Evolutionary conservation across 2,888 invertebrate genomes (phyloP), one percentile per base, ranked within the genome.

Genomic region (Oithona nana): DNA sequence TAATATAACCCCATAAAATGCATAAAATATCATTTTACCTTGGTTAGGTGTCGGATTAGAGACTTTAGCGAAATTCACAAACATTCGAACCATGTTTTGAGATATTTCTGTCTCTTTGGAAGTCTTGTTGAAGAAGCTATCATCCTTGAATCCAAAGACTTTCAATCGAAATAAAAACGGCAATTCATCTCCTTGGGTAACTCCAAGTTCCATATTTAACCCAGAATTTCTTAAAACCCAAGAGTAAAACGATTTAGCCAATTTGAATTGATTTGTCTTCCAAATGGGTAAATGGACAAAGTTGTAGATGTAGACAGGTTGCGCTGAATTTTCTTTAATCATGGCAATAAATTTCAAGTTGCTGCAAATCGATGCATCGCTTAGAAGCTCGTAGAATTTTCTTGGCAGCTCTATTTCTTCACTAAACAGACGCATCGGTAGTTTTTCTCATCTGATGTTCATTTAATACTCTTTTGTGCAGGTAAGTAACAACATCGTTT

Each of bases 21-120:
- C n/a, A n/a, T 39, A 16, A 39, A 6, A 51, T 51, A 13, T 20
- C n/a, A 51, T 54, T 26, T 11, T 54, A 54, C 54, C 26, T 24
- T 54, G 20, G 54, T 54, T 54, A 3, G 54, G 54, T 24, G 54
- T 54, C 11, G 54, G 54, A 54, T 54, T 54, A 22, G 54, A 20
- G 26, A 11, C 20, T 54, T 26, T 54, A 16, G 54, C 2, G 26
- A 54, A 54, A 22, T 54, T 54, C 24, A 54, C 54, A 20, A 20
- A 54, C 54, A 54, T 24, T 26, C 26, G 54, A 3, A 54, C 54
- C 54, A 54, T 54, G 20, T 26, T 20, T 24, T 54, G 24, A 3
- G 54, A 54, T 54, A 54, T 26, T 3, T 20, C 26, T 26, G 16
- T 26, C 3, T 54, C 54, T 16, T 6, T 11, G 16, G 39, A 16